Percentiles rank a stretch among this genome's conserved stretches.
Conservation (phyloP, 2,797 vertebrate species). For the Myiothlypis chrysogaster region DNA sequence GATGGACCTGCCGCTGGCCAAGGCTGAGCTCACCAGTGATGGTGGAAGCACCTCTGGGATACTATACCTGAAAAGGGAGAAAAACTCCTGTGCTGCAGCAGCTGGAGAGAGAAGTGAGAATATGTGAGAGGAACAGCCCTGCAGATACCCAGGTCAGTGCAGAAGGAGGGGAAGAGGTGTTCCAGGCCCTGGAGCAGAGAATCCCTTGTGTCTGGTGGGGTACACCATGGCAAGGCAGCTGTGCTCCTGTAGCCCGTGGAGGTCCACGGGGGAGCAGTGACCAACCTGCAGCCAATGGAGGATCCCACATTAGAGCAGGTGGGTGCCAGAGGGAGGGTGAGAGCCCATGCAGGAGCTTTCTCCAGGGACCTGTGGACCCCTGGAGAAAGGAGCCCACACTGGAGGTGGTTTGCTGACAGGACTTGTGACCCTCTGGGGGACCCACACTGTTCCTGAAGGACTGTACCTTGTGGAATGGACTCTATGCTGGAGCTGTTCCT, state of each 20-base stretch:
- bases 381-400: not conserved
- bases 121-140: not conserved
- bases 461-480: not conserved
- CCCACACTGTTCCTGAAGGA: not conserved
- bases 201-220: fast-evolving
- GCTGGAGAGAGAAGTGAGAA: not conserved
- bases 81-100: not conserved
- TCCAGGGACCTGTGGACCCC: not conserved
- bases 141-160: not conserved
- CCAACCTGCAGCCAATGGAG: not conserved
- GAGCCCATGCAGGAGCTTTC: not conserved
- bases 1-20: not conserved
- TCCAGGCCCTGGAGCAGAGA: not conserved
- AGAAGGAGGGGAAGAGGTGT: not conserved
- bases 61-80: not conserved
- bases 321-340: fast-evolving
- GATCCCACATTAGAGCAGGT: not conserved
- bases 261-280: fast-evolving
- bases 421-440: too few species aligned
- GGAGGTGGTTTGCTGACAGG: not conserved
- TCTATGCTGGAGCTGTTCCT: not conserved
- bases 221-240: not conserved
- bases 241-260: not conserved
- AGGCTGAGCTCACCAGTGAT: too few species aligned
- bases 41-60: not conserved